These are phyloP conservation scores for Thalassarche chlororhynchos DNA, from an alignment of 2,113 vertebrate species.

Conservation along the genomic window DNA sequence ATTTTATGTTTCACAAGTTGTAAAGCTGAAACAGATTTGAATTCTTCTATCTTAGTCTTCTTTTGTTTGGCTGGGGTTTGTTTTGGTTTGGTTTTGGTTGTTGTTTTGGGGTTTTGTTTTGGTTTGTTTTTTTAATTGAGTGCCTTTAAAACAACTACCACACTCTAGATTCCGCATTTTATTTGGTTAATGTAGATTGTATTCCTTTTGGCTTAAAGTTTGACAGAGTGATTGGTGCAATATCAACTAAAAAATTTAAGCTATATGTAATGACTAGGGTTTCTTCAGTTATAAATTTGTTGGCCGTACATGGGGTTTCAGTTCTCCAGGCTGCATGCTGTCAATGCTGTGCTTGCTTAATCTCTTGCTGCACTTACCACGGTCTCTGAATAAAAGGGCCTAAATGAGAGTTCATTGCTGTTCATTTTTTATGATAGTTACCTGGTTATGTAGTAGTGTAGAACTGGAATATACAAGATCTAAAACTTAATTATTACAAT, in stretches of 20 bases:
- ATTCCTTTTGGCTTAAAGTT: not conserved
- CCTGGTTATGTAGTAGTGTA: not conserved
- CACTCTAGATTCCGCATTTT: not conserved
- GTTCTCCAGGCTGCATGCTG: not conserved
- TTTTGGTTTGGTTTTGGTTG: not conserved
- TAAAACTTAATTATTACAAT: not conserved
- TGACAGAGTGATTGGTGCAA: not conserved
- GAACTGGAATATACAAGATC: not conserved
- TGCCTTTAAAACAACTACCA: not conserved
- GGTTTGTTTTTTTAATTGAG: not conserved
- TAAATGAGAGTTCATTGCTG: not conserved
- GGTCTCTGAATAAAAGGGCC: not conserved
- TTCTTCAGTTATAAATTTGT: not conserved
- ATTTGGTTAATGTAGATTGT: not conserved
- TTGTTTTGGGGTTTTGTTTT: not conserved
- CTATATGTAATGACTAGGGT: accelerated
- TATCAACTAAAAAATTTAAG: not conserved
- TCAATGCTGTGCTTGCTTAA: not conserved
- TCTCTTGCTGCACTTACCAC: not conserved
- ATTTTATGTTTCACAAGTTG: not conserved
- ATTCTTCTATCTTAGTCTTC: not conserved
- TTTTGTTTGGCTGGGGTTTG: not conserved
- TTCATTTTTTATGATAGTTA: not conserved
- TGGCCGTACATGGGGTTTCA: accelerated
- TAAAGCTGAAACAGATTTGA: not conserved